These are phyloP conservation scores for Ceyx melanurus DNA, from an alignment of 2,113 vertebrate species.

Conservation along the genomic window DNA sequence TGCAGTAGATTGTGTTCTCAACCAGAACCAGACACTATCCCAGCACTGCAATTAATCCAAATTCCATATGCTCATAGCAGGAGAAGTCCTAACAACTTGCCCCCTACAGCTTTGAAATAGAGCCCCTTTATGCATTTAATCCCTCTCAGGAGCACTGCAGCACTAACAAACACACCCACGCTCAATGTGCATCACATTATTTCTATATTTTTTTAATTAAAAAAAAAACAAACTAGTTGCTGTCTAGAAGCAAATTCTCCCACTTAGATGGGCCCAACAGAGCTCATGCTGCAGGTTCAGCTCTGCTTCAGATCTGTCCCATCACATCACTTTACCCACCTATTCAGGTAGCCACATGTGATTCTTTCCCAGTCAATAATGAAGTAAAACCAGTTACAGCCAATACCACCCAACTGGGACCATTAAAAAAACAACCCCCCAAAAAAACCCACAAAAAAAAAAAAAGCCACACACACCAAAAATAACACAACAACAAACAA, in stretches of 20 bases:
- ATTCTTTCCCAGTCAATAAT: not conserved
- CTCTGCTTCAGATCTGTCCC: not conserved
- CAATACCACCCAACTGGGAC: not conserved
- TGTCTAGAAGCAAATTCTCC: not conserved
- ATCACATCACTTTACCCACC: not conserved
- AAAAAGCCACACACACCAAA: too few relatives aligned
- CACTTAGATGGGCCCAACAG: not conserved
- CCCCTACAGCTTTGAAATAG: not conserved
- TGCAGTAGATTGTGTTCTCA: not conserved
- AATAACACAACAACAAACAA: too few relatives aligned
- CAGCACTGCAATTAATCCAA: not conserved
- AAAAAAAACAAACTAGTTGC: not conserved
- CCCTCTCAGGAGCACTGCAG: not conserved
- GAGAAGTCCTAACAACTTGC: not conserved
- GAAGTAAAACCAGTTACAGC: not conserved
- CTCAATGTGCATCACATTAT: not conserved
- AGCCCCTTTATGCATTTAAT: not conserved
- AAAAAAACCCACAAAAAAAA: too few relatives aligned
- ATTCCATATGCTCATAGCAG: fast-evolving
- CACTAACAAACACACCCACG: not conserved
- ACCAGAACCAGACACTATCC: not conserved
- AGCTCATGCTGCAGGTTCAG: not conserved
- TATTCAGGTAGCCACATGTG: not conserved
- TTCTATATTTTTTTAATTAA: too few relatives aligned
- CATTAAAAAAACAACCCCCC: not conserved